phyloP scores from a whole-genome alignment of 2,113 vertebrate species.

The Peromyscus leucopus region DNA sequence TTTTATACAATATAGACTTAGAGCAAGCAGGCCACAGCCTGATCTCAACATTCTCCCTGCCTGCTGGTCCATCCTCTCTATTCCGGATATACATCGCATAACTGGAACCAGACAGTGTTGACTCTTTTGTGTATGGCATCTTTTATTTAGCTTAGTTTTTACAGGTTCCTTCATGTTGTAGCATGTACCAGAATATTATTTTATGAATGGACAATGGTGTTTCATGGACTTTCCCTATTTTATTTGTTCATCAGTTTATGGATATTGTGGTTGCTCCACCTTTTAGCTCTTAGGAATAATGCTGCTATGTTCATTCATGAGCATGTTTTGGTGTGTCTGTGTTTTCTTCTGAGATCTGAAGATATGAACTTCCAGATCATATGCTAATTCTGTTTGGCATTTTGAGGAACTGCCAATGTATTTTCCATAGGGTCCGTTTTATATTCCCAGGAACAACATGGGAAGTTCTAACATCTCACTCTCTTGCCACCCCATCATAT shows the following conservation, averaged over 20 bases:
- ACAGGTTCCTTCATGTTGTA: not conserved
- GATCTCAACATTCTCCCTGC: not conserved
- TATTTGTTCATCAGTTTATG: not conserved
- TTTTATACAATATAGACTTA: not conserved
- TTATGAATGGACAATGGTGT: not conserved
- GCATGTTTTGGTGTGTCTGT: not conserved
- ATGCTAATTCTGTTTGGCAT: not conserved
- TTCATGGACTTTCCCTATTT: not conserved
- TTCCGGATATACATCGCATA: not conserved
- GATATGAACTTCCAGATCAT: not conserved
- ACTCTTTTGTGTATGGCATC: not conserved
- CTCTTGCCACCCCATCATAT: not conserved
- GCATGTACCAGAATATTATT: not conserved
- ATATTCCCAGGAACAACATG: not conserved
- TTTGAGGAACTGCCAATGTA: not conserved
- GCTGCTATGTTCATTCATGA: not conserved
- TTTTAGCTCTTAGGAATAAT: not conserved
- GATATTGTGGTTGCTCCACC: not conserved
- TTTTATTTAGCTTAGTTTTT: not conserved
- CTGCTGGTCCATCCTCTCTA: not conserved
- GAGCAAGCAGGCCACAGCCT: not conserved
- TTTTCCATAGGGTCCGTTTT: not conserved
- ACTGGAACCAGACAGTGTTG: not conserved
- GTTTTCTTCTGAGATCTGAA: not conserved
- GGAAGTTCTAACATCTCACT: not conserved